Conservation (phyloP, 2,888 invertebrate species). For the Pandemis corylana region DNA sequence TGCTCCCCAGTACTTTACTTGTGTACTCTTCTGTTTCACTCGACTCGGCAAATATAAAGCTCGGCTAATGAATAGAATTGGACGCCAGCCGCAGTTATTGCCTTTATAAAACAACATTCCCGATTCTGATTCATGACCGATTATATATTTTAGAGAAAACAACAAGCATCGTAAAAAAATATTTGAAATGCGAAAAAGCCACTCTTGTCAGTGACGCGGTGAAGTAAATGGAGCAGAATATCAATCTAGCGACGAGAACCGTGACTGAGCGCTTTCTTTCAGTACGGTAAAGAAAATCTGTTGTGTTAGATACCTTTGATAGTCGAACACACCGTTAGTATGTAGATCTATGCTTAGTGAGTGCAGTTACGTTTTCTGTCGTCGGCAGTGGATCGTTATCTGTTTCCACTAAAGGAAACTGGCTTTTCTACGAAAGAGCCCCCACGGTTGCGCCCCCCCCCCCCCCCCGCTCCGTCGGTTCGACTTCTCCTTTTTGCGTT, state of each 20-base stretch:
- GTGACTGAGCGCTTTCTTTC: slow-evolving; percentile 63
- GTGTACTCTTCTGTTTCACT: slow-evolving; percentile 53
- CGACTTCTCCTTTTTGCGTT: slow-evolving; percentile 79
- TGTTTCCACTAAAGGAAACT: slow-evolving; percentile 85
- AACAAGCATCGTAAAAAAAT: slow-evolving; percentile 26
- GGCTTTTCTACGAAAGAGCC: slow-evolving; percentile 82
- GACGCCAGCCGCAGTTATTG: slow-evolving; percentile 25
- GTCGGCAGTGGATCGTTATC: slow-evolving; percentile 84
- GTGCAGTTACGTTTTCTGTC: slow-evolving; percentile 83
- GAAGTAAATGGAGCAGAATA: slow-evolving; percentile 53
- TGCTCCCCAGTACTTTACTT: slow-evolving; percentile 52
- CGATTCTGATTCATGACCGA: slow-evolving; percentile 5
- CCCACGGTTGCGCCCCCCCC: slow-evolving; percentile 67
- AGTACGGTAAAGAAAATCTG: slow-evolving; percentile 60
- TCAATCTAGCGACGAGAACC: slow-evolving; percentile 52
- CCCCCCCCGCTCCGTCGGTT: slow-evolving; percentile 56
- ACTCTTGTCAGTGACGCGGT: slow-evolving; percentile 46
- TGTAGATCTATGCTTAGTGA: slow-evolving; percentile 76
- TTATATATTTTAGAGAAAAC: slow-evolving; percentile 7
- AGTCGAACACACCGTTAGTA: slow-evolving; percentile 63
- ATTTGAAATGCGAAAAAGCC: slow-evolving; percentile 42
- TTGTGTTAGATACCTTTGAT: slow-evolving; percentile 74
- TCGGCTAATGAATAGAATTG: slow-evolving; percentile 39
- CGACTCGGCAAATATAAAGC: slow-evolving; percentile 48
- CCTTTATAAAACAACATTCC: slow-evolving; percentile 31